A percentile compares a stretch with the other conserved stretches of the same genome.
These are phyloP conservation scores for Acropternis orthonyx DNA, from an alignment of 2,797 vertebrate species.

Conservation along the genomic window DNA sequence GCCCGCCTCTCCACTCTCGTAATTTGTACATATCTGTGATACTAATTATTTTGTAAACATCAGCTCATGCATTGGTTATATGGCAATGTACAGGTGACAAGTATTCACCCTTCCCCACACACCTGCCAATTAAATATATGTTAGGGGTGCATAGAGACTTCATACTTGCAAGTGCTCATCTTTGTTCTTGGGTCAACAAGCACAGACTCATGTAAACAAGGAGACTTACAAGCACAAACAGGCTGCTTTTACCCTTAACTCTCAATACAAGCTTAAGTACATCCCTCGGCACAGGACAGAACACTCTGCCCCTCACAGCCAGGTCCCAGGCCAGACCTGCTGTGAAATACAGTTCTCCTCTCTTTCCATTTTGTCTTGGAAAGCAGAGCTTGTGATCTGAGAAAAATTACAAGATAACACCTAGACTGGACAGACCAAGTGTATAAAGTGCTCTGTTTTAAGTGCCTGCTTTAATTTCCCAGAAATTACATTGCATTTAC, in stretches of 20 bases:
- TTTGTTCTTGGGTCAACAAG: neutral
- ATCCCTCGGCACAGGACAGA: neutral
- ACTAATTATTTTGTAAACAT: neutral
- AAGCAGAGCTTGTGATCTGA: neutral
- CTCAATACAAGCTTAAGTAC: neutral
- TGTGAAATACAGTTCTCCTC: neutral
- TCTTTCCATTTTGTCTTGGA: neutral
- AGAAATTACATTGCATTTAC: neutral
- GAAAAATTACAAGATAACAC: neutral
- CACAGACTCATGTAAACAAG: neutral
- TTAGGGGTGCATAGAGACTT: neutral
- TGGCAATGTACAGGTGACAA: neutral
- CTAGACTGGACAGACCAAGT: neutral
- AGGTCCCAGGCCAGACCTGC: neutral
- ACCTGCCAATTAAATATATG: neutral
- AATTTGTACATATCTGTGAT: neutral
- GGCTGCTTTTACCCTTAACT: neutral
- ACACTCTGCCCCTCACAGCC: neutral
- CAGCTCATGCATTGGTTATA: neutral
- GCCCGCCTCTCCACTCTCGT: neutral
- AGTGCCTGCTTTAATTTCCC: conserved; percentile 2
- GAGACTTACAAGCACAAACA: neutral
- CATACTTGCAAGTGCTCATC: neutral
- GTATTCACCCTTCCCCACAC: neutral
- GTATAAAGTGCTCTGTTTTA: neutral